Percentiles rank a stretch among this genome's conserved stretches.
Evolutionary conservation across 1,140 invertebrate species (phyloP).

Genomic region (Sweltsa coloradensis): DNA sequence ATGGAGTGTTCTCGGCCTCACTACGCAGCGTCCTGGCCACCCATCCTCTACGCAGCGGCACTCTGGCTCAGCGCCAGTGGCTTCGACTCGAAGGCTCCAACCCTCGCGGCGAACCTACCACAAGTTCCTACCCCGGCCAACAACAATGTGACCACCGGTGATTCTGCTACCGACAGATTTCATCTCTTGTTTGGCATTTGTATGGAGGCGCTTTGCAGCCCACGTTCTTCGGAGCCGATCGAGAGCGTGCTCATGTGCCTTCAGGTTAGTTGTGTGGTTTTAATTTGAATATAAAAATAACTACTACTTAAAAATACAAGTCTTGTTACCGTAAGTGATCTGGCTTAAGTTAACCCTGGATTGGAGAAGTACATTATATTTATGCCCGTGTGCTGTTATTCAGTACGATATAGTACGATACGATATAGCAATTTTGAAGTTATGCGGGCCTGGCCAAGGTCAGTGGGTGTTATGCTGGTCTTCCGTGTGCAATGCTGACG

Average conservation of each 20-base stretch:
- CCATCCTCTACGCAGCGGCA: conserved; percentile 84
- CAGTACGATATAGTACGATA: too few species aligned
- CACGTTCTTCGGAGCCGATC: conserved; percentile 62
- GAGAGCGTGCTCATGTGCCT: conserved; percentile 80
- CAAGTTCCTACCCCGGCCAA: conserved; percentile 13
- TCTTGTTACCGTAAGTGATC: too few species aligned
- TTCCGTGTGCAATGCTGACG: too few species aligned
- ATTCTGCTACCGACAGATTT: conserved; percentile 53
- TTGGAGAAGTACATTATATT: too few species aligned
- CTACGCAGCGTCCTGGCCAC: conserved; percentile 87
- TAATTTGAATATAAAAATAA: too few species aligned
- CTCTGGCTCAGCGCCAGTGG: conserved; percentile 69
- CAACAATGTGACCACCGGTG: conserved; percentile 28
- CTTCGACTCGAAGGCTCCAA: conserved; percentile 31
- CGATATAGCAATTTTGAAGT: too few species aligned
- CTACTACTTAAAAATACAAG: too few species aligned
- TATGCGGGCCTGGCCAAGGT: too few species aligned
- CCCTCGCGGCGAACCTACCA: neutral
- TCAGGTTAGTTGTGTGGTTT: too few species aligned
- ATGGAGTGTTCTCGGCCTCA: conserved; percentile 84
- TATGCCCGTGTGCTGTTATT: too few species aligned
- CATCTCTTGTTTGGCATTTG: conserved; percentile 90
- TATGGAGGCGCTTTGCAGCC: conserved; percentile 89
- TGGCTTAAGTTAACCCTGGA: too few species aligned
- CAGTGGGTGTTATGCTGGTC: too few species aligned